Evolutionary conservation across 2,113 vertebrate genomes (phyloP).

Genomic region (Picathartes gymnocephalus): DNA sequence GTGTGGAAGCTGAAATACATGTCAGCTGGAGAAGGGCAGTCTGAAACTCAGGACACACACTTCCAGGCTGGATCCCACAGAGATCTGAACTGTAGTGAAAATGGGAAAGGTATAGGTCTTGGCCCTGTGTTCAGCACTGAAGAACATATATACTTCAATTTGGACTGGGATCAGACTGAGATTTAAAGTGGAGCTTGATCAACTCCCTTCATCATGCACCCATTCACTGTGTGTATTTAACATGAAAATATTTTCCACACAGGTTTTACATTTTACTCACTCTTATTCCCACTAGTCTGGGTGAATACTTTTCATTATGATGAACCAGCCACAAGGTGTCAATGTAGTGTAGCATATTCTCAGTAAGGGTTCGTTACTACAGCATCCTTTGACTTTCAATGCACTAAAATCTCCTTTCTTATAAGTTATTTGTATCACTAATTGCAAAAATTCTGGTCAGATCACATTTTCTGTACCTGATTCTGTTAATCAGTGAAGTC

Average conservation of each 20-base stretch:
- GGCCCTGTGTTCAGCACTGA: neutral
- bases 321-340: conserved; percentile 39
- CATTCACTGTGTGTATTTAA: neutral
- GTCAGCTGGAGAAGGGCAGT: neutral
- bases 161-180: neutral
- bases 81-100: neutral
- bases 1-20: neutral
- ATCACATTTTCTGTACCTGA: neutral
- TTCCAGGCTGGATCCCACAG: neutral
- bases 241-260: neutral
- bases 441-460: neutral
- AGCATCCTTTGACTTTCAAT: neutral
- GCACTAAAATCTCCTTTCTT: neutral
- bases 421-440: neutral
- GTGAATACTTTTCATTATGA: neutral
- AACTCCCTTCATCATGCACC: neutral
- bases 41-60: neutral
- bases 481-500: conserved; percentile 24
- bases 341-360: neutral
- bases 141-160: neutral
- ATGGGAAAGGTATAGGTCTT: neutral
- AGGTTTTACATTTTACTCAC: neutral
- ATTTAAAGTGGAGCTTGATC: neutral
- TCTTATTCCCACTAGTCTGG: neutral
- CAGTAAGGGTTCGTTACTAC: neutral